Percentiles rank a stretch among this genome's conserved stretches.
Conservation (phyloP, 2,888 invertebrate species). For the Nomada ruficornis region DNA sequence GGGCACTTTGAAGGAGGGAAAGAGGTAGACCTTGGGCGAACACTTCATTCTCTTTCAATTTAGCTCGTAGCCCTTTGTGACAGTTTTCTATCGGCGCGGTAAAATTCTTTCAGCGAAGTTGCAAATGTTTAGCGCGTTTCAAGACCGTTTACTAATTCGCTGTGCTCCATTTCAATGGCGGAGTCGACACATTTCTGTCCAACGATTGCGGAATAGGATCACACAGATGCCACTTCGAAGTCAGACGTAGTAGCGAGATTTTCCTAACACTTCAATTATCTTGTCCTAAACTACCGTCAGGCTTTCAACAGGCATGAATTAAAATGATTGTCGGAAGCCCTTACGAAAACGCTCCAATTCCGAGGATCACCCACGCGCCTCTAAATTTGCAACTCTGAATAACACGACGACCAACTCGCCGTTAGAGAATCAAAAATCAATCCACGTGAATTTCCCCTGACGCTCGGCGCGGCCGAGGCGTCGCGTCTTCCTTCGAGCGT, state of each 20-base stretch:
- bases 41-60: neutral
- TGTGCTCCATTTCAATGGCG: too few species aligned
- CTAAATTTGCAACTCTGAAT: neutral
- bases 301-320: too few species aligned
- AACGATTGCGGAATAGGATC: too few species aligned
- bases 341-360: neutral
- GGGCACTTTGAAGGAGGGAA: conserved; percentile 16
- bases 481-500: conserved; percentile 8
- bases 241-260: too few species aligned
- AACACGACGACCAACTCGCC: neutral
- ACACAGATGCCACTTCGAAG: too few species aligned
- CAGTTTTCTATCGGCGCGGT: neutral
- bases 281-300: too few species aligned
- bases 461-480: neutral
- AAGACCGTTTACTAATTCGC: too few species aligned
- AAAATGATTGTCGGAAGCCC: too few species aligned
- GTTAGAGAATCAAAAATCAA: conserved; percentile 16
- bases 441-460: neutral
- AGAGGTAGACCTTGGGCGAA: neutral
- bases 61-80: neutral
- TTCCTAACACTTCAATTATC: too few species aligned
- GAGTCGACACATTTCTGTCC: too few species aligned
- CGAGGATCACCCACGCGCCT: neutral
- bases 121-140: too few species aligned
- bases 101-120: neutral